Evolutionary conservation across 2,888 invertebrate genomes (phyloP), one percentile per base, ranked within the genome.

Genomic region (Bombylius major): DNA sequence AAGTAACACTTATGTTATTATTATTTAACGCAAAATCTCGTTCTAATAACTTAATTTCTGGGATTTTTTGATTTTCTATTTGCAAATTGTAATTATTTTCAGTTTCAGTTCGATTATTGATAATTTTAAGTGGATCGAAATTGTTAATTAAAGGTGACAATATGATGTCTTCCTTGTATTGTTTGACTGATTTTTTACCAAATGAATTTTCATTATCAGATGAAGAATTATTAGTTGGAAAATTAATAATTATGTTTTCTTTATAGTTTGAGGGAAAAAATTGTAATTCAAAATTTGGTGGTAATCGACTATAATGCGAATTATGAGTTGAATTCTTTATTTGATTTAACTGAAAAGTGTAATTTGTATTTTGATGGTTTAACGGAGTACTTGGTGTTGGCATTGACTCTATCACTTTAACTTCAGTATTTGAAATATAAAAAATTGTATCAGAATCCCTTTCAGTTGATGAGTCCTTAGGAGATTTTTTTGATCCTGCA

Each of bases 371-470:
- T 4, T 14, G 5, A 14, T 45, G n/a, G 12, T 5, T 14, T 5
- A 14, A 5, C 4, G 1, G 6, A 4, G 65, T 64, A 33, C 65
- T 67, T 7, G 62, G 54, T 0, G 69, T 69, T 47, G 74, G 73
- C 14, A 69, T 58, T 1, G 74, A 72, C 51, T 75, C 74, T 4
- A 73, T 70, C 31, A 75, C 74, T 62, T 75, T 75, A 0, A 75
- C 74, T 60, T 75, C 74, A 0, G 74, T 75, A 54, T 75, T 75
- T n/a, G 74, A 75, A 7, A 75, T 75, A 53, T 75, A 75, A 60
- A 75, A 75, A 45, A 75, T 73, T 4, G 74, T 75, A 56, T 75
- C 75, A 0, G 75, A 74, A 52, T 75, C 74, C 8, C 72, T 65
- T 60, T 73, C 73, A 44, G 68, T 55, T 36, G 60, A 42, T 42